Evolutionary conservation across 2,113 vertebrate genomes (phyloP).

Genomic region (Procapra przewalskii): DNA sequence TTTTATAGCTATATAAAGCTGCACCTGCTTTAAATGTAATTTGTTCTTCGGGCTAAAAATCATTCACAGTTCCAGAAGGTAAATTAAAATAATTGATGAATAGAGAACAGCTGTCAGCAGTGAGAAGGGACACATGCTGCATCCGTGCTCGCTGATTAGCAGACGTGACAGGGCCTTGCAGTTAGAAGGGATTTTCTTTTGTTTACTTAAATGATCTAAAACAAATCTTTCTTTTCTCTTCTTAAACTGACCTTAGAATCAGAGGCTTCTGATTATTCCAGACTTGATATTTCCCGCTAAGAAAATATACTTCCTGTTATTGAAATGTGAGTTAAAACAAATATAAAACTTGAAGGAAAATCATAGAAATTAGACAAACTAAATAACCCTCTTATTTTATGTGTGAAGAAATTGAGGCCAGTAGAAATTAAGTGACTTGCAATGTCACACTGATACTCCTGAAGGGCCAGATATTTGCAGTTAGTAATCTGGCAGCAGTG

Average conservation of each 20-base stretch:
- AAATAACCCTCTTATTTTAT: not conserved
- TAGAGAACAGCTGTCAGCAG: not conserved
- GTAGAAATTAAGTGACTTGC: not conserved
- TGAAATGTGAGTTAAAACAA: slow-evolving; percentile 42
- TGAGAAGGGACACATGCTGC: not conserved
- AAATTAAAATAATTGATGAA: slow-evolving; percentile 38
- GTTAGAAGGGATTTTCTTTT: slow-evolving; percentile 13
- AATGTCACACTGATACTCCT: not conserved
- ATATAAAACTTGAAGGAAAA: slow-evolving; percentile 1
- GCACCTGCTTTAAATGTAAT: slow-evolving; percentile 24
- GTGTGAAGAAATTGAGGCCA: not conserved
- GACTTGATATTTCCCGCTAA: not conserved
- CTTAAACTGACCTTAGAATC: not conserved
- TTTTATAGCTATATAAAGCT: slow-evolving; percentile 25
- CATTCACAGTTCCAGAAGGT: slow-evolving; percentile 37
- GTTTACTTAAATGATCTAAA: slow-evolving; percentile 27
- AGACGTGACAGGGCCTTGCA: not conserved
- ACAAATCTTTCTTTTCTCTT: slow-evolving; percentile 18
- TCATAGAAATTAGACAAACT: not conserved
- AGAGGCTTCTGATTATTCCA: not conserved
- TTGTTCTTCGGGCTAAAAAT: slow-evolving; percentile 37
- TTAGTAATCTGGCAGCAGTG: not conserved
- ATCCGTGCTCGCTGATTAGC: not conserved
- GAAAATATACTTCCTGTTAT: not conserved
- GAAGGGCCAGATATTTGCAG: not conserved